Base-by-base conservation (phyloP, 1,140 invertebrate genomes). In the Piezodorus guildinii region DNA sequence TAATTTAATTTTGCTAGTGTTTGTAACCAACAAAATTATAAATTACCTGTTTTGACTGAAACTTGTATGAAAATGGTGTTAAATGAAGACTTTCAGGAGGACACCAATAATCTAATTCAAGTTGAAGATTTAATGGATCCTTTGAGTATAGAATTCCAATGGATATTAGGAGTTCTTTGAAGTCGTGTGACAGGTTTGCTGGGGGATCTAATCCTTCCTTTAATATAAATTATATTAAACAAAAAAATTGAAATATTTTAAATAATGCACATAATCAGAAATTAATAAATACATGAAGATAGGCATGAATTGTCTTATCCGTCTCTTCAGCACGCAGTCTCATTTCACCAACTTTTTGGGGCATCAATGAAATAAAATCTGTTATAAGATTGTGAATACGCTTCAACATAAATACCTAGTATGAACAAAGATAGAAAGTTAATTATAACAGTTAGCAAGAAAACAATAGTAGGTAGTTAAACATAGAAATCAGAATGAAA, bases 351-450 rank as follows among this genome's bases (percentile, higher is more conserved):
- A 88, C 83, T 77, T 96, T 96, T 39, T 92, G 77, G 43, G 94
- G 93, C 90, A 96, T 92, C 43, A 90, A 78, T 56, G 91, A 83
- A 62, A 97, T 93, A 68, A 98, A 96, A 74, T 97, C 94, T 0
- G 90, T 92, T 52, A 97, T 80, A 1, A 97, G 73, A 14, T 81
- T 80, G 73, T 98, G 94, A 43, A 96, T 78, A 60, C 90, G 81
- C 49, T 87, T 81, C 68, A 91, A 77, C 52, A 69, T 93, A 91
- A 73, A 92, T 94, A 73, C 81, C 79, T 76, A 81, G 70, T 21
- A 68, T 68, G 54, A 56, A 67, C 3, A 51, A 39, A 10, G 12
- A 1, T 10, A 10, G 4, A 39, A 30, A 30, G 9, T 30, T 30
- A n/a, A 30, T 30, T 30, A 30, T 30, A 9, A 30, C 30, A 30